Base-by-base conservation (phyloP, 2,888 invertebrate genomes). In the Sphaerophoria taeniata region DNA sequence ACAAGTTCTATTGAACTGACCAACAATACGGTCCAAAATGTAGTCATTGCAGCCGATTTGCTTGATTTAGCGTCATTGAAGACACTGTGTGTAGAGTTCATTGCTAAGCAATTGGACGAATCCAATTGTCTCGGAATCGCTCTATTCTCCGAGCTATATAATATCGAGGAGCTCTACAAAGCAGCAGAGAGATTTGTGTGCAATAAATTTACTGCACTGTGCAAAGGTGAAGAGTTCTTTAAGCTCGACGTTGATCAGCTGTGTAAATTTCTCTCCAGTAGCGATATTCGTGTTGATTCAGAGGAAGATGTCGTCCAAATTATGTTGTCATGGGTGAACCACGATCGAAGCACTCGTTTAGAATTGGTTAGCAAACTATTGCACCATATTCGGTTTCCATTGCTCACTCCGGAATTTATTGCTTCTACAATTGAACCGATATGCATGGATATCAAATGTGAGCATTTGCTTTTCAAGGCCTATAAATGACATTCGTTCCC, bases 101-200 rank as follows among this genome's bases (percentile, higher is more conserved):
- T 80, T 6, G 33, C 14, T 4, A 61, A 56, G 5, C 47, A 75
- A 47, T 2, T 80, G 9, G 55, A 80, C 34, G 9, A 36, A 9
- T 55, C 55, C 0, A 80, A 80, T 51, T 80, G 69, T 16, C 1
- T 80, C 6, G 75, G 49, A 2, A 63, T 80, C 6, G 36, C 69
- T 4, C n/a, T 55, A 3, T 63, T 80, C 9, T 69, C 80, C 1
- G 33, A 74, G 11, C 45, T 31, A 4, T 55, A 80, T 47, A 61
- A n/a, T 53, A 53, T 39, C 7, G 24, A 31, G 4, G n/a, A 34
- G 4, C 58, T 79, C 0, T 43, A 65, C 11, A 49, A 56, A 6
- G 5, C 2, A 6, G 16, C 72, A 3, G 31, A 55, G 45, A 11
- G 5, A 0, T 78, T 31, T 58, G 14, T 43, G 4, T 43, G 36